Percentiles rank a stretch among this genome's conserved stretches.
Evolutionary conservation across 2,113 vertebrate genomes (phyloP).

Genomic region (Cyrtonyx montezumae): DNA sequence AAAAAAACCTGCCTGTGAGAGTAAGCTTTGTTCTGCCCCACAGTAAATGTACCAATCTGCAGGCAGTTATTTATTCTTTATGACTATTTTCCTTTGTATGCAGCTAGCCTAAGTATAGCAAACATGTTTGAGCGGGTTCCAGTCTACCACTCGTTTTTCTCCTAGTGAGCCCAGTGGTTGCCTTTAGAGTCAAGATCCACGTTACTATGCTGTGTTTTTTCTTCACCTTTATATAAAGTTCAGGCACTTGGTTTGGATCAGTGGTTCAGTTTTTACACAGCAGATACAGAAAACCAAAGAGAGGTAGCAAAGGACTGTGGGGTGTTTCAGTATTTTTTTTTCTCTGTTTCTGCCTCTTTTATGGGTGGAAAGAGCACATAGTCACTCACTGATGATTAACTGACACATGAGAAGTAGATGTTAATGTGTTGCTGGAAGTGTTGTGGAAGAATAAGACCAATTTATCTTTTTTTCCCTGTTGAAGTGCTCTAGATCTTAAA

Average conservation of each 20-base stretch:
- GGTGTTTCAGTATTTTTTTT: background rate
- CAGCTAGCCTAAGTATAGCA: slow-evolving; percentile 31
- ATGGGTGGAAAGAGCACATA: background rate
- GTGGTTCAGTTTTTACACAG: background rate
- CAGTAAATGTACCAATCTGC: background rate
- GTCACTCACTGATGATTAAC: background rate
- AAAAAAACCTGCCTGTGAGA: background rate
- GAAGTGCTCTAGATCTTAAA: background rate
- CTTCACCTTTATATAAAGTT: background rate
- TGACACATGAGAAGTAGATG: background rate
- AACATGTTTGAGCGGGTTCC: slow-evolving; percentile 25
- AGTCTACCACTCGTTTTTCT: background rate
- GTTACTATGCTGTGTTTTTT: background rate
- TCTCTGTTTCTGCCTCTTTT: background rate
- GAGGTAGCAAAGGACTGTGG: background rate
- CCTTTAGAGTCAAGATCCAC: background rate
- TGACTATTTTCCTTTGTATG: slow-evolving; percentile 50
- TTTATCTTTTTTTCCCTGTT: background rate
- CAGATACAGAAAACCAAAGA: background rate
- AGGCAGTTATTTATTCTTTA: slow-evolving; percentile 43
- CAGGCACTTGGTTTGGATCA: background rate
- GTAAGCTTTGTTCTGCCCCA: background rate
- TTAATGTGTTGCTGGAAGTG: background rate
- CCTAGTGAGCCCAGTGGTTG: background rate
- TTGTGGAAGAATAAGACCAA: background rate